Evolutionary conservation across 2,888 invertebrate genomes (phyloP).

Genomic region (Didymodactylos carnosus): DNA sequence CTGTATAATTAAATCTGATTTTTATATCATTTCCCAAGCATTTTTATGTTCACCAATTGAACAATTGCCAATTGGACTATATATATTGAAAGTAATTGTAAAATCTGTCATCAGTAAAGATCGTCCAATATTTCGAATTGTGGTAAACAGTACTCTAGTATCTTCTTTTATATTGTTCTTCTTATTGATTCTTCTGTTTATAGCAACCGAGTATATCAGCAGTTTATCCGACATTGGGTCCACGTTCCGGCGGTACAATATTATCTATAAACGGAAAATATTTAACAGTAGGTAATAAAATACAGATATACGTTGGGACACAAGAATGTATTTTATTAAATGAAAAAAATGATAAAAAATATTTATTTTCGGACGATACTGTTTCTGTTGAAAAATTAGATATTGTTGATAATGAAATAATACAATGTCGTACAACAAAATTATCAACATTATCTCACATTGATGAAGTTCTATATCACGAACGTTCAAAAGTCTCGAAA

Average conservation of each 20-base stretch:
- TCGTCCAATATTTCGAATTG: not conserved
- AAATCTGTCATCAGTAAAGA: not conserved
- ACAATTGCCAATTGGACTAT: not conserved
- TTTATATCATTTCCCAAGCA: not conserved
- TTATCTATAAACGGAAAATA: constrained; percentile 69
- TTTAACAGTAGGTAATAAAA: constrained; percentile 62
- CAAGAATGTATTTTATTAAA: not conserved
- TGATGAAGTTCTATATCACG: not conserved
- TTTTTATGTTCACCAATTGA: not conserved
- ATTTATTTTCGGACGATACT: not conserved
- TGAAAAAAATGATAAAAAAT: not conserved
- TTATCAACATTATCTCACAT: not conserved
- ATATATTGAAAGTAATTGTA: not conserved
- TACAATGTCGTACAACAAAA: not conserved
- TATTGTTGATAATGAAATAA: not conserved
- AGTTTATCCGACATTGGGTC: constrained; percentile 59
- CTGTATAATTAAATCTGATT: not conserved
- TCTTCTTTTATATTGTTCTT: not conserved
- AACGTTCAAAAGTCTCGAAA: not conserved
- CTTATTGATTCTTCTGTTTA: not conserved
- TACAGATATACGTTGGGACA: not conserved
- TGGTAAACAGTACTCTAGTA: not conserved
- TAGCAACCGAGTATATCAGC: not conserved
- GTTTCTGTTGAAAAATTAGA: not conserved
- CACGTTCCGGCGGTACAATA: constrained; percentile 78